phyloP scores from a whole-genome alignment of 2,113 vertebrate species.

The Lota lota region DNA sequence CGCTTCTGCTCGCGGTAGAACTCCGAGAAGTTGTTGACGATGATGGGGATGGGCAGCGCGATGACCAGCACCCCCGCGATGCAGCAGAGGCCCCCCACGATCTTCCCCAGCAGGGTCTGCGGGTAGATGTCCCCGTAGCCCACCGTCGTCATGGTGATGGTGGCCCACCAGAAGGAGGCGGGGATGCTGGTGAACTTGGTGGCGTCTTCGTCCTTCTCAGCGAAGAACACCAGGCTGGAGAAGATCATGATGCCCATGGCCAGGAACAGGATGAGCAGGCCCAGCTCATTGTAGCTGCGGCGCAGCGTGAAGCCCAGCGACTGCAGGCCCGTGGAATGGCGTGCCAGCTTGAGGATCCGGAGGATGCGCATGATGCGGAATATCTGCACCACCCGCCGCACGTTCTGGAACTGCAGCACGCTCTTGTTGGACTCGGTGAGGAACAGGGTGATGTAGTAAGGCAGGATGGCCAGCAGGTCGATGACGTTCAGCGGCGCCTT shows the following conservation, averaged over 20 bases:
- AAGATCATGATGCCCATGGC: slow-evolving; percentile 99
- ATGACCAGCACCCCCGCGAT: slow-evolving; percentile 97
- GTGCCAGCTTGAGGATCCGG: slow-evolving; percentile 92
- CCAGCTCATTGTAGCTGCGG: slow-evolving; percentile 94
- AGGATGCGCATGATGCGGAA: slow-evolving; percentile 98
- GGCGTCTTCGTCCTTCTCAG: slow-evolving; percentile 95
- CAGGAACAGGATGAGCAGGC: slow-evolving; percentile 92
- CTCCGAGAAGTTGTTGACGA: slow-evolving; percentile 98
- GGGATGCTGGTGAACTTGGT: slow-evolving; percentile 99
- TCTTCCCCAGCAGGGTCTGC: slow-evolving; percentile 93
- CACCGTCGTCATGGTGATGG: slow-evolving; percentile 98
- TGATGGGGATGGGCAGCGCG: slow-evolving; percentile 96
- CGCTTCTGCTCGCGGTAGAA: slow-evolving; percentile 98
- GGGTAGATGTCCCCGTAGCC: slow-evolving; percentile 98
- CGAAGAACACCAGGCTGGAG: slow-evolving; percentile 97
- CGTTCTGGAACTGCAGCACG: slow-evolving; percentile 96
- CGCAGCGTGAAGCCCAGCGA: slow-evolving; percentile 94
- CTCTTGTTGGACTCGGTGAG: slow-evolving; percentile 96
- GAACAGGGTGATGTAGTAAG: slow-evolving; percentile 96
- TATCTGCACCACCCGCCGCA: slow-evolving; percentile 95
- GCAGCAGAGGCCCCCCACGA: slow-evolving; percentile 96
- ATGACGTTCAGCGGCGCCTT: slow-evolving; percentile 97
- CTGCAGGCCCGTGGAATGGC: slow-evolving; percentile 96
- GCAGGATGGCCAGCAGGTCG: slow-evolving; percentile 93
- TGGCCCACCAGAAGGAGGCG: slow-evolving; percentile 99